Conservation (phyloP, 1,140 invertebrate species). For the Drosophila santomea region DNA sequence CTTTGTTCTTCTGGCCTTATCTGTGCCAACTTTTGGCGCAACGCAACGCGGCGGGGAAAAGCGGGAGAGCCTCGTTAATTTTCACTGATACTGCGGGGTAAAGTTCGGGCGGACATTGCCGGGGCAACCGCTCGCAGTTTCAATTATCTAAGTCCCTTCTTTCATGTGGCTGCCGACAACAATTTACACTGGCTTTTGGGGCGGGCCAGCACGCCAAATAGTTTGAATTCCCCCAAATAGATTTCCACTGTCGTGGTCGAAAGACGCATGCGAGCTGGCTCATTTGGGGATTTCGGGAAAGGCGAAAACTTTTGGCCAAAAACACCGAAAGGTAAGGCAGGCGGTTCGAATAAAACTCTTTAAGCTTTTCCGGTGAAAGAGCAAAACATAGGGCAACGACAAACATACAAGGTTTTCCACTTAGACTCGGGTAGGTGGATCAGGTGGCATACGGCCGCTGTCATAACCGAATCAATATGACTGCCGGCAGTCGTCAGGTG, state of each 20-base stretch:
- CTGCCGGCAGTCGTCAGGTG: constrained; percentile 46
- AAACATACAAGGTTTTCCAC: constrained; percentile 65
- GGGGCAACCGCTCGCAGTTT: constrained; percentile 59
- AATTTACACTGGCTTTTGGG: constrained; percentile 49
- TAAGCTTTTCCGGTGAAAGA: constrained; percentile 19
- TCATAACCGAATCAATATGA: constrained; percentile 63
- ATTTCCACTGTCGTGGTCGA: constrained; percentile 55
- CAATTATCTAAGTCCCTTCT: constrained; percentile 73
- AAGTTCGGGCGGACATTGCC: constrained; percentile 14
- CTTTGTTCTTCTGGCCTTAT: constrained; percentile 69
- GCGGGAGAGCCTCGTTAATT: constrained; percentile 74
- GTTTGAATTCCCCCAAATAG: constrained; percentile 64
- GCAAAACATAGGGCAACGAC: constrained; percentile 40
- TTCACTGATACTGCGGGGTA: constrained; percentile 51
- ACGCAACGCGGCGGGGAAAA: constrained; percentile 37
- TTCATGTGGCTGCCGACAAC: constrained; percentile 69
- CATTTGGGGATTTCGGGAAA: constrained; percentile 36
- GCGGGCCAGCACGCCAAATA: constrained; percentile 40
- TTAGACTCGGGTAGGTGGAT: constrained; percentile 48
- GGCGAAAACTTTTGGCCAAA: constrained; percentile 23
- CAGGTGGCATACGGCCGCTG: constrained; percentile 41
- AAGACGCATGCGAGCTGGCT: constrained; percentile 38
- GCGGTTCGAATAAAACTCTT: constrained; percentile 45
- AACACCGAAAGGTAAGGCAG: constrained; percentile 44
- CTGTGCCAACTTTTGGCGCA: constrained; percentile 66